Base-by-base conservation (phyloP, 2,888 invertebrate genomes). In the Drosophila aldrichi region DNA sequence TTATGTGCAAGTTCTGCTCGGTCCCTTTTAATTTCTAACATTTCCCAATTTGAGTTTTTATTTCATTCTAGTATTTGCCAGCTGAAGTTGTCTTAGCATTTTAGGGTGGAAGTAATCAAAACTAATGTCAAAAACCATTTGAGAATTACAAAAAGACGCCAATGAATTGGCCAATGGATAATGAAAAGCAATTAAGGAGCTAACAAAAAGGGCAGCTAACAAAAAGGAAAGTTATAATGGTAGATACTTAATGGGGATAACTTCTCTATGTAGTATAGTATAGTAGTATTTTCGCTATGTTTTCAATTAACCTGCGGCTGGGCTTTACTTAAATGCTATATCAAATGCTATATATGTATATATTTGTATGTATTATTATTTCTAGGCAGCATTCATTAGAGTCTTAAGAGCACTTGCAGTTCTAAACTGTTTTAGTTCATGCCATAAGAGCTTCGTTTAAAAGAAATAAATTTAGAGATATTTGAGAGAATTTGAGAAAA, bases 321-420 rank as follows among this genome's bases (percentile, higher is more conserved):
- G 46, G 16, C 41, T 48, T 59, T 62, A 54, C 62, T 79, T 63
- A 63, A 49, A 9, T 54, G 32, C 65, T 79, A 79, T 57, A 22
- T 54, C 61, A 79, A 77, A 79, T 80, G 80, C 77, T 55, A 61
- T 9, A 25, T 16, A n/a, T 25, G n/a, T 46, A 25, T 46, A 25
- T 46, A 46, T 16, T 9, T 25, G 1, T 25, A 25, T 46, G 10
- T 46, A 25, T 46, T 62, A 49, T 66, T 66, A 48, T 49, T 63
- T 64, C 60, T 68, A 74, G 41, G 55, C 71, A 67, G 71, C 86
- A 88, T 85, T 85, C 83, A 76, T 46, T 44, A 16, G 7, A 22
- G 44, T 22, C 44, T 44, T 44, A 16, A 43, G 46, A 49, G 49
- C 49, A 20, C n/a, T 49, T 63, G 73, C 65, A 74, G 71, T 68